Percentiles rank a stretch among this genome's conserved stretches.
Evolutionary conservation across 2,113 vertebrate species (phyloP).

Genomic region (Mesocricetus auratus): DNA sequence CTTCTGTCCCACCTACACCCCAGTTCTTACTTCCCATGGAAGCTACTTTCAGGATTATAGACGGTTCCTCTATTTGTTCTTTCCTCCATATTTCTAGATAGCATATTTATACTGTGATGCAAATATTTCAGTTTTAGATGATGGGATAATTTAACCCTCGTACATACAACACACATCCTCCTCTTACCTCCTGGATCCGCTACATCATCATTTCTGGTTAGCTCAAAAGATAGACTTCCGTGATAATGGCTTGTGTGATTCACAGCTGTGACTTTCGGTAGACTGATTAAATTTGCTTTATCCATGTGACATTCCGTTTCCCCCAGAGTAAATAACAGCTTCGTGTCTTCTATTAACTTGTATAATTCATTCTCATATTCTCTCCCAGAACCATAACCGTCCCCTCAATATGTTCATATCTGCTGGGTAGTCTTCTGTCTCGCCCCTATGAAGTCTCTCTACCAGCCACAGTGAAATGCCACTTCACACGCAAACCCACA

Average conservation of each 20-base stretch:
- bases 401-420: neutral
- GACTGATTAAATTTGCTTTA: conserved; percentile 28
- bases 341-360: conserved; percentile 28
- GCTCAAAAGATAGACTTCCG: neutral
- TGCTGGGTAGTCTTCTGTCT: neutral
- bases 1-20: neutral
- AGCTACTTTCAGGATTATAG: conserved; percentile 23
- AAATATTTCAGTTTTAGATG: conserved; percentile 40
- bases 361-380: neutral
- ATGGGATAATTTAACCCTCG: conserved; percentile 22
- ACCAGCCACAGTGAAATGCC: neutral
- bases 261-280: neutral
- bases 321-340: conserved; percentile 16
- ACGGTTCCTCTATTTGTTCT: neutral
- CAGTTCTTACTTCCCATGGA: neutral
- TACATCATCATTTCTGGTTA: conserved; percentile 4
- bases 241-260: neutral
- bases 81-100: conserved; percentile 28
- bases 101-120: conserved; percentile 21
- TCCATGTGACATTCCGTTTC: neutral
- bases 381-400: conserved; percentile 3
- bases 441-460: neutral
- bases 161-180: neutral
- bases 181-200: neutral
- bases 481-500: neutral